Base-by-base conservation (phyloP, 1,140 invertebrate species). In the Mycetomoellerius zeteki region DNA sequence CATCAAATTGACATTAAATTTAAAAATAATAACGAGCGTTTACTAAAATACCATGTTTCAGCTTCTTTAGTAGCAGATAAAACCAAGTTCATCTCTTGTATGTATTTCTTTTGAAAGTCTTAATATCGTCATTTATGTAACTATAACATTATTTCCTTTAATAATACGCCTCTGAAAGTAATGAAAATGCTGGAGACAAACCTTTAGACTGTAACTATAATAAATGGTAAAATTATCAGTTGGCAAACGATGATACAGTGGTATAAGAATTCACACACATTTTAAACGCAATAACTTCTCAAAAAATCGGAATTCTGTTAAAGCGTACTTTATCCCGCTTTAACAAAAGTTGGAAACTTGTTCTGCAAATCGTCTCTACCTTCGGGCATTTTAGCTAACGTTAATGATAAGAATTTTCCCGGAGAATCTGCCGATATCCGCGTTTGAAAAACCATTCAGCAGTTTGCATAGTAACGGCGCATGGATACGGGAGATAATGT, bases 401-500 rank as follows among this genome's bases (percentile, higher is more conserved):
- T 33, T 67, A 80, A 80, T 50, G 60, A 52, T 80, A 67, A 80
- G 60, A 69, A 69, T 69, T 50, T 14, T 50, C 37, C 21, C 37
- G 21, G 14, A 52, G n/a, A 33, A 37, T 33, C n/a, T 80, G 75
- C 43, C 43, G 76, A 65, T 67, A 80, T 33, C 1, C 43, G 3
- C 47, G 27, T 67, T 80, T 80, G 60, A 19, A 52, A 52, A 33
- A 37, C 27, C 27, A 67, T 19, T 6, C 65, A 43, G 65, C 58
- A 65, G 43, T 78, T 78, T 78, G 58, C 43, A 80, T 80, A 67
- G 27, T 52, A 78, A 67, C 37, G 43, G 6, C 7, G 12, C 37
- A 43, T 19, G 75, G 24, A 78, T 80, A 67, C 60, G 43, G 58
- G 43, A 77, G 56, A 77, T 77, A 77, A 77, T 47, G 8, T 24